Evolutionary conservation across 2,888 invertebrate species (phyloP), one percentile per base, ranked within the genome.

Genomic region (Drosophila mimica): DNA sequence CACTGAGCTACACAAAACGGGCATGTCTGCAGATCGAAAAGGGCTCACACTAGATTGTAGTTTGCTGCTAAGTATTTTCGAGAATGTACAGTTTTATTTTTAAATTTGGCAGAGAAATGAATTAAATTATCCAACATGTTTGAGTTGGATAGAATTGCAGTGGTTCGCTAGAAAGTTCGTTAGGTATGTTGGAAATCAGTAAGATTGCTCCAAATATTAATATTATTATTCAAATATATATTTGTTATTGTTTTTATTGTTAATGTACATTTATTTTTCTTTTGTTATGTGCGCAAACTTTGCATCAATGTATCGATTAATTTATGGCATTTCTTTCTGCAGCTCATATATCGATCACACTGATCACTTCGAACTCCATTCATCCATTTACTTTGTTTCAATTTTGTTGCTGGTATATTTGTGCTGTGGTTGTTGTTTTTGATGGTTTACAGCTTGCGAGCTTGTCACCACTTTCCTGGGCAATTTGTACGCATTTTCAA

Each of bases 381-480:
- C 80, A 64, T 66, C 58, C 59, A 66, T 74, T 73, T 81, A 71
- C 75, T 74, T 86, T 86, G 81, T 72, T 54, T 75, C 70, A 62
- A 58, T 74, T 69, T 71, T 33, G 30, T 56, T 40, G 38, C 46
- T 46, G 9, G 38, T 0, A 40, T 40, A n/a, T 40, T 46, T 53
- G 30, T 36, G 30, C 33, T 52, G 33, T 61, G 17, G 28, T 36
- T 31, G 20, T 54, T n/a, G 11, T 8, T 57, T 51, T 67, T 68
- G 67, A 70, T 70, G 72, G 70, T 71, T 79, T 49, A 82, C 72
- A 72, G 68, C 78, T 70, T 81, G 63, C 66, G 53, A 64, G 77
- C 89, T 91, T 85, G 88, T 90, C 87, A 90, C 92, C 92, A 91
- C 90, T 91, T 88, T 91, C 77, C 80, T 80, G 83, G 76, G 89